Conservation (phyloP, 2,888 invertebrate species). For the Fissipunctia ypsillon region DNA sequence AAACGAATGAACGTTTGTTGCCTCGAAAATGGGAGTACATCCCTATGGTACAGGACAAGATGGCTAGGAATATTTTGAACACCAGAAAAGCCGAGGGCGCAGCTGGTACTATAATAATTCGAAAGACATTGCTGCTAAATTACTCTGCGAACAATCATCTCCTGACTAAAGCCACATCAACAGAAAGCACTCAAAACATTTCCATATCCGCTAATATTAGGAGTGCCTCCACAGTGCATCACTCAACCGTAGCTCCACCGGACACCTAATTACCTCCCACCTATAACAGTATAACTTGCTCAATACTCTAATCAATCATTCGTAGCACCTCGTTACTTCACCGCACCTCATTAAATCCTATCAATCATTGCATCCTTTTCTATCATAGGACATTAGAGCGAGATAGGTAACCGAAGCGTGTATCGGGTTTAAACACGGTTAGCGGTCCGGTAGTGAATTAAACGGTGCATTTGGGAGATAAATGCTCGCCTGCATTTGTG, state of each 20-base stretch:
- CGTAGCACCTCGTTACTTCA: conserved; percentile 68
- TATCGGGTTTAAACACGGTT: conserved; percentile 63
- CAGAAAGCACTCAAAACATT: conserved; percentile 19
- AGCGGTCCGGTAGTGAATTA: conserved; percentile 74
- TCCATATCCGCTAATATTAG: conserved; percentile 7
- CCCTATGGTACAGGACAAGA: not conserved
- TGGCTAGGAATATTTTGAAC: not conserved
- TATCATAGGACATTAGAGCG: conserved; percentile 29
- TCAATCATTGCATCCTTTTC: conserved; percentile 50
- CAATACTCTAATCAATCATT: conserved; percentile 73
- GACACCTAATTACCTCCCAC: conserved; percentile 53
- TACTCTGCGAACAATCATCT: not conserved
- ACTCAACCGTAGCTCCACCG: conserved; percentile 40
- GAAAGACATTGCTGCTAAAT: not conserved
- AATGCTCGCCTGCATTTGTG: conserved; percentile 72
- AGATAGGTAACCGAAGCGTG: conserved; percentile 43
- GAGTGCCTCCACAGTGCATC: conserved; percentile 32
- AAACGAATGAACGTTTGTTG: not conserved
- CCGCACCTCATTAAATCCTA: conserved; percentile 68
- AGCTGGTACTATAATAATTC: not conserved
- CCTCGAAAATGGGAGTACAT: not conserved
- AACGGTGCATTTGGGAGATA: conserved; percentile 79
- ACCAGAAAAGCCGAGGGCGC: not conserved
- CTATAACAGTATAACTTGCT: conserved; percentile 57
- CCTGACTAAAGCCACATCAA: not conserved